Base-by-base conservation (phyloP, 2,888 invertebrate genomes). In the Drosophila fungiperda region DNA sequence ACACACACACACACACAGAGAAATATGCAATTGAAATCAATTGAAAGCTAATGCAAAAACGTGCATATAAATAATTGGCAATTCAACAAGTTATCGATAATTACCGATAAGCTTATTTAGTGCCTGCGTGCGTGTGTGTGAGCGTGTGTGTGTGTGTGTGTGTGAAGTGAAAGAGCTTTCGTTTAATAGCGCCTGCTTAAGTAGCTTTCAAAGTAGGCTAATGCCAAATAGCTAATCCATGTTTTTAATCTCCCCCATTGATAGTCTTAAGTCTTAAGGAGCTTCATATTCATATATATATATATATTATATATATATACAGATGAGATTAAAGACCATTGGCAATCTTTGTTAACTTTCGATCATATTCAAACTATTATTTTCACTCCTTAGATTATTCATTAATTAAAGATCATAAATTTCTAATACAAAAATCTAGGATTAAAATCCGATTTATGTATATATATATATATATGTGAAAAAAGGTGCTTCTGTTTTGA, bases 21-120 rank as follows among this genome's bases (percentile, higher is more conserved):
- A 29, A 29, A 29, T 29, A 29, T 29, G 38, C 75, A 75, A 83
- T 83, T 85, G 70, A 73, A 73, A 65, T 76, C 73, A 58, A 71
- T 78, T 83, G 29, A 52, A 65, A 69, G 71, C 63, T 64, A 50
- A 65, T 42, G 40, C 66, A 54, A 52, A 78, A 68, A 73, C 36
- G 66, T 68, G 70, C 49, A 35, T 62, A 32, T n/a, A n/a, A 33
- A 49, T 33, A 66, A 66, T 60, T 61, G 61, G 45, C 63, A 63
- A 17, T 36, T 23, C 63, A 65, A 48, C 48, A 48, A 38, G 17
- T 35, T 55, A 55, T 61, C 78, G 68, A 73, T 78, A 73, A 78
- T 61, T 73, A 73, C 67, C 78, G 76, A 66, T 71, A 58, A 49
- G 29, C 66, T 23, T 48, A 49, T 45, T 38, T 45, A 15, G 33